Conservation (phyloP, 2,797 vertebrate species). For the Ara ararauna region DNA sequence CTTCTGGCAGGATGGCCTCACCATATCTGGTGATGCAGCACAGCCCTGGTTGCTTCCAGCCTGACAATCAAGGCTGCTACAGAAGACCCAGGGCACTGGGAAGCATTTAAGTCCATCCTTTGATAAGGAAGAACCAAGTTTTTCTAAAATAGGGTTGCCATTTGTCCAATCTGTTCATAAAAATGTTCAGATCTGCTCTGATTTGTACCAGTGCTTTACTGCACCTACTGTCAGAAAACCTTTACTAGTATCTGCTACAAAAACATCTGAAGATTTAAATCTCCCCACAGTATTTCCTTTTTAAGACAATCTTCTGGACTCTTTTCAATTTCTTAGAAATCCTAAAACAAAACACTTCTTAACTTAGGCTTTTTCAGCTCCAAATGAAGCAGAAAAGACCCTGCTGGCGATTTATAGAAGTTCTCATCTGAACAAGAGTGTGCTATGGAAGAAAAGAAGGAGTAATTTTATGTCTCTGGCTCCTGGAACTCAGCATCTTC, state of each 20-base stretch:
- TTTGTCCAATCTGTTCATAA: not conserved
- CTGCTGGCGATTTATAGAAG: not conserved
- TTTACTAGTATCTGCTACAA: not conserved
- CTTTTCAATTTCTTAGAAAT: not conserved
- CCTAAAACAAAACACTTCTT: not conserved
- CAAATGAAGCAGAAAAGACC: not conserved
- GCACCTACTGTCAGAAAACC: not conserved
- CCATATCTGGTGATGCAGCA: rapidly evolving
- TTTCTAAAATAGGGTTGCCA: not conserved
- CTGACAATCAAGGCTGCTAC: not conserved
- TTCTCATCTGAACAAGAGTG: not conserved
- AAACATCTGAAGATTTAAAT: not conserved
- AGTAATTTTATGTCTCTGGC: not conserved
- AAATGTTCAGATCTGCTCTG: not conserved
- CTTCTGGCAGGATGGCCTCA: not conserved
- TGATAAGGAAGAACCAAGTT: not conserved
- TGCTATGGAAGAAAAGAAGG: not conserved
- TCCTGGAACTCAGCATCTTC: not conserved
- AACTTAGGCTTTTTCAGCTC: not conserved
- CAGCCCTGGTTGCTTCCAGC: not conserved
- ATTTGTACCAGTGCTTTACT: not conserved
- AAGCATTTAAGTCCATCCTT: not conserved
- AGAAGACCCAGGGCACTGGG: not conserved
- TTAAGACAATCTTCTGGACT: not conserved
- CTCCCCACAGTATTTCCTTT: not conserved